These are phyloP conservation scores for Rhopalosiphum nymphaeae DNA, from an alignment of 2,888 invertebrate genomes.

Conservation along the genomic window DNA sequence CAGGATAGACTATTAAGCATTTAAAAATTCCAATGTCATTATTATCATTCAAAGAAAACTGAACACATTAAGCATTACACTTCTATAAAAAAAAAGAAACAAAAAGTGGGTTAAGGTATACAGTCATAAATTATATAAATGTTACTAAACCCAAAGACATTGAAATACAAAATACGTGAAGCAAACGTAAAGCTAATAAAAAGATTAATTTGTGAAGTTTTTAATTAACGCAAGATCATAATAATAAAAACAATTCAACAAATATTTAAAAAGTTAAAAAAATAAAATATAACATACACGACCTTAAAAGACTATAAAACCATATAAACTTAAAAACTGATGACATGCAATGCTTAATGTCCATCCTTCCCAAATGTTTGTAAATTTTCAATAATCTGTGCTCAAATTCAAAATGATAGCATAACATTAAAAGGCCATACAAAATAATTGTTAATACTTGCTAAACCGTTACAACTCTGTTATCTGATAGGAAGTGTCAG, in stretches of 20 bases:
- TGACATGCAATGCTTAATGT: constrained; percentile 9
- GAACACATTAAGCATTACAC: neutral
- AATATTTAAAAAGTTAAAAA: constrained; percentile 39
- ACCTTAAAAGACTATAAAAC: constrained; percentile 28
- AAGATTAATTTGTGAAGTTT: constrained; percentile 43
- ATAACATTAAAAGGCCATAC: constrained; percentile 31
- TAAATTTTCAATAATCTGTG: constrained; percentile 56
- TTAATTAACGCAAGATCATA: constrained; percentile 41
- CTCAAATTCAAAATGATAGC: constrained; percentile 52
- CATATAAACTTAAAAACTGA: constrained; percentile 10
- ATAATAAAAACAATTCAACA: constrained; percentile 33
- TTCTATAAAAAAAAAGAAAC: constrained; percentile 27
- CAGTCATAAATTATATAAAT: neutral
- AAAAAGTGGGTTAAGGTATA: constrained; percentile 13
- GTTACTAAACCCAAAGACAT: neutral
- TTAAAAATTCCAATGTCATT: constrained; percentile 1
- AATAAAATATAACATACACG: constrained; percentile 19
- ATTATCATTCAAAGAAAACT: constrained; percentile 14
- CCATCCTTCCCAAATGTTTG: constrained; percentile 34
- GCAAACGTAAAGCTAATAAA: constrained; percentile 38
- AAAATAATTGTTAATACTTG: constrained; percentile 39
- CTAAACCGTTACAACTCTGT: constrained; percentile 65
- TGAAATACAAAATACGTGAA: constrained; percentile 4
- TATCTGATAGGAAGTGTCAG: constrained; percentile 66
- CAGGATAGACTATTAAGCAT: constrained; percentile 33